phyloP scores from a whole-genome alignment of 2,888 invertebrate genomes.

The Aphidoletes aphidimyza region DNA sequence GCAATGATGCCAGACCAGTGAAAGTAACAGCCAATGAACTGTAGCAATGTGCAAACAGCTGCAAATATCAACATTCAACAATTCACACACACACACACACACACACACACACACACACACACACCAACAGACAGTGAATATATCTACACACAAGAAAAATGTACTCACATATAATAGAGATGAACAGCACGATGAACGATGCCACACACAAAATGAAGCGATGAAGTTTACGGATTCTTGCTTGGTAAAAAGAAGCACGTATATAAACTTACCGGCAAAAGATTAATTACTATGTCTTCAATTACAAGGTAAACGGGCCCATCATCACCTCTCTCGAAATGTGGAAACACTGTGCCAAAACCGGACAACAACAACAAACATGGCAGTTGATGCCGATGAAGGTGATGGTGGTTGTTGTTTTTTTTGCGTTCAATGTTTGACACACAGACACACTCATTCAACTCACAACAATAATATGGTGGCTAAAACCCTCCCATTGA shows the following conservation, averaged over 20 bases:
- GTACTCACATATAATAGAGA: not conserved
- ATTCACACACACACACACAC: no score
- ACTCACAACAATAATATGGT: no score
- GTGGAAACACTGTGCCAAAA: not conserved
- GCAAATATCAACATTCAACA: not conserved
- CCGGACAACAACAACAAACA: not conserved
- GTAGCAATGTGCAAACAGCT: no score
- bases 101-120: no score
- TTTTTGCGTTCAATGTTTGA: not conserved
- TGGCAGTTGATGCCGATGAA: not conserved
- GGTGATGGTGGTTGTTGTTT: not conserved
- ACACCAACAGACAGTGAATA: no score
- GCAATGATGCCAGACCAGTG: no score
- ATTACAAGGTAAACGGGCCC: not conserved
- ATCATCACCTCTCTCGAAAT: not conserved
- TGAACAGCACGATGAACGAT: not conserved
- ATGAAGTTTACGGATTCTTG: not conserved
- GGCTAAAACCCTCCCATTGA: no score
- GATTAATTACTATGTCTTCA: slow-evolving; percentile 46
- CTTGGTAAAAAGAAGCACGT: not conserved
- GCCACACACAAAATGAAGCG: not conserved
- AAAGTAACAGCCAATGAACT: no score
- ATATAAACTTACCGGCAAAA: slow-evolving; percentile 45
- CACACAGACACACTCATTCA: no score
- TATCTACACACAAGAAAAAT: no score